phyloP scores from a whole-genome alignment of 1,140 invertebrate genomes.

The Calephelis virginiensis region DNA sequence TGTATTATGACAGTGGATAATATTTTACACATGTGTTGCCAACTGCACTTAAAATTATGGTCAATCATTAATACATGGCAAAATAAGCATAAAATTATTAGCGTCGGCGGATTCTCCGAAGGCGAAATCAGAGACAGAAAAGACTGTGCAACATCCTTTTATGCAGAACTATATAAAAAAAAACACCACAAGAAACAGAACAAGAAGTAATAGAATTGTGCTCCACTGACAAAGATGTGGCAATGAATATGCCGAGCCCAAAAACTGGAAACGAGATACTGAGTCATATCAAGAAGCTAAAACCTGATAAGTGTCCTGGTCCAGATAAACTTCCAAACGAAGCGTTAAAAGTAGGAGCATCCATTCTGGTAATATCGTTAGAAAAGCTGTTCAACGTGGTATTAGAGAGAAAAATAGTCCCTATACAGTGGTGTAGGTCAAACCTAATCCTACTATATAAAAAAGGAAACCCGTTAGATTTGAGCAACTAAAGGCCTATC shows the following conservation, averaged over 20 bases:
- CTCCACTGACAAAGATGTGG: no score
- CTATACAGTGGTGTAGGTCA: neutral
- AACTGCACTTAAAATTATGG: neutral
- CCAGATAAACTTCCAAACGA: neutral
- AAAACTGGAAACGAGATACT: neutral
- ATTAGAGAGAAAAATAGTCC: neutral
- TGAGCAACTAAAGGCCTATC: neutral
- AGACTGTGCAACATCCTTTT: no score
- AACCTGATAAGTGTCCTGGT: neutral
- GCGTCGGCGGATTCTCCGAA: no score
- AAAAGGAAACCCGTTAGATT: neutral
- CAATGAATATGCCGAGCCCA: neutral
- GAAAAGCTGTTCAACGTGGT: neutral
- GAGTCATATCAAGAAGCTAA: neutral
- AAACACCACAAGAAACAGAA: no score
- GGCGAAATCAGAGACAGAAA: no score
- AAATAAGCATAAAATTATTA: slow-evolving; percentile 36
- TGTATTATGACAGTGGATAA: no score
- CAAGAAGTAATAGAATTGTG: no score
- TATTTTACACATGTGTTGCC: neutral
- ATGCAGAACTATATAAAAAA: no score
- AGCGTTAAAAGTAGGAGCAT: neutral
- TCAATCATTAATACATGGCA: neutral
- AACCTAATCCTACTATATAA: neutral
- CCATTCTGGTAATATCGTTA: neutral